Evolutionary conservation across 2,113 vertebrate species (phyloP), one percentile per base, ranked within the genome.

Genomic region (Myodes glareolus): DNA sequence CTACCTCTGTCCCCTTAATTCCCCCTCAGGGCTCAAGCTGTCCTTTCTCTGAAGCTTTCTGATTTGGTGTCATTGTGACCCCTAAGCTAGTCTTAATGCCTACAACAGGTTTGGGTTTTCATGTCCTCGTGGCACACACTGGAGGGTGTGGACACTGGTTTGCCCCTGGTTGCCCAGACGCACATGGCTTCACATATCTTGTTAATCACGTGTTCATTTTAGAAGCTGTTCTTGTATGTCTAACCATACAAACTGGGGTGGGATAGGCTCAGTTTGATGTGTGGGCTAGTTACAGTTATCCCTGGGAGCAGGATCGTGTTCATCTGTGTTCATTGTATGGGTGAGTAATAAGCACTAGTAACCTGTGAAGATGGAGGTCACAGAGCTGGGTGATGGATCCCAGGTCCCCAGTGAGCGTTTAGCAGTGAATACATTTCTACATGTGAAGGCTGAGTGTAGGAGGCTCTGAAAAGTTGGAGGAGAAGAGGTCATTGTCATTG

Each of bases 71-170:
- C 5, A 5, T 29, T 27, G 45, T 88, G 70, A n/a, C 16, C 31
- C 21, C 55, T 55, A 21, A 16, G 42, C 58, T 9, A 21, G 23
- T 1, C 75, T 19, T 39, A 17, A 21, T 70, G 19, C 76, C 19
- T 7, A 0, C 4, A 33, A 73, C 3, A 13, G 7, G 1, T 19
- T 47, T 55, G 25, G 42, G 75, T 9, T 52, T 72, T 72, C 1
- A 0, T 63, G 33, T 55, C 70, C 33, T 61, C 13, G 0, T 16
- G 3, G 21, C 10, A 16, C 1, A 5, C 36, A 2, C 3, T 65
- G 45, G 45, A 84, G 39, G 42, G 25, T 77, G 31, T 19, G 39
- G 45, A 7, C 65, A 50, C 33, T 8, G 47, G 61, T 72, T 85
- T 70, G 33, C 55, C 29, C 23, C 39, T 27, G 7, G 1, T 31